phyloP scores from a whole-genome alignment of 2,888 invertebrate genomes.

The Anthophora plumipes region DNA sequence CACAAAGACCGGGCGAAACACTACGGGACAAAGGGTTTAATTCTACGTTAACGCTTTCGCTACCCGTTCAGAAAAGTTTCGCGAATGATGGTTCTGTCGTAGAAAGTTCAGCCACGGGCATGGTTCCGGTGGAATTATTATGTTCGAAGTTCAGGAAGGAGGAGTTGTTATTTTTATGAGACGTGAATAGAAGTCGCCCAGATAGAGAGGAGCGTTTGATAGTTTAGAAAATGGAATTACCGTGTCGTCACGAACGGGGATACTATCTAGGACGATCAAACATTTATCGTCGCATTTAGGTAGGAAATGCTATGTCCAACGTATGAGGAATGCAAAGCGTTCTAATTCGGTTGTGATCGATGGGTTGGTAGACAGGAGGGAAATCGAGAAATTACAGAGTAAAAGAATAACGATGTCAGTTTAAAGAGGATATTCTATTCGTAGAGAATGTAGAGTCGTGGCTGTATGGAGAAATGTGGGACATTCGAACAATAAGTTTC shows the following conservation, averaged over 20 bases:
- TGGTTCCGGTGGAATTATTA: slow-evolving; percentile 14
- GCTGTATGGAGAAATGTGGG: neutral
- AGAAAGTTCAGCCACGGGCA: neutral
- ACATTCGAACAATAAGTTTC: neutral
- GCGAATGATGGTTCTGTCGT: neutral
- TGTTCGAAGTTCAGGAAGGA: neutral
- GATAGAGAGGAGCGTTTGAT: neutral
- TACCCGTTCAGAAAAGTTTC: neutral
- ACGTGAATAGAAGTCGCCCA: slow-evolving; percentile 19
- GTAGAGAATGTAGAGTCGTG: no score
- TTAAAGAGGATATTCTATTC: no score
- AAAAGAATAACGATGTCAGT: neutral
- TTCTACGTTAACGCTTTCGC: slow-evolving; percentile 41
- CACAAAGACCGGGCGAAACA: slow-evolving; percentile 37
- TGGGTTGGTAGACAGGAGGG: neutral
- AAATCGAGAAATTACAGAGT: neutral
- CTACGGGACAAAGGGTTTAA: slow-evolving; percentile 44
- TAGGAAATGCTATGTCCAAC: neutral
- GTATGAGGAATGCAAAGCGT: neutral
- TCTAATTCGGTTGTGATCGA: neutral
- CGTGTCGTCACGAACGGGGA: neutral
- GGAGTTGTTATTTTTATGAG: slow-evolving; percentile 17
- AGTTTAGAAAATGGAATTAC: neutral
- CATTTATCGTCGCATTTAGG: neutral
- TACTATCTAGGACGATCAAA: neutral